Evolutionary conservation across 1,140 invertebrate species (phyloP).

Genomic region (Drosophila persimilis): DNA sequence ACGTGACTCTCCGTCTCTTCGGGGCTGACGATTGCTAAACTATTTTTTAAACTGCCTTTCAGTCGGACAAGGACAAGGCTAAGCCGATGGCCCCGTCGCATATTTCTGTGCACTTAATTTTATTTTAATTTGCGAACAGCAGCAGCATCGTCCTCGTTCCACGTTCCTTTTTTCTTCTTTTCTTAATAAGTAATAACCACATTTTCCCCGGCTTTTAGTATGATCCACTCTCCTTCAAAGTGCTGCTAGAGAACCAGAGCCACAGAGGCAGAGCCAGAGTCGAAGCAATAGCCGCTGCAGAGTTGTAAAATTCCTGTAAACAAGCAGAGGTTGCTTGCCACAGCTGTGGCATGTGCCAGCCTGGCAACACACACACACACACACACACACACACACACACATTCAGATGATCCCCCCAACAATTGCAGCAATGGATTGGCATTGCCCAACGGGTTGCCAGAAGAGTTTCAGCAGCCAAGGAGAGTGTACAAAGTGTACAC

Average conservation of each 20-base stretch:
- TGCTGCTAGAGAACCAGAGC: neutral
- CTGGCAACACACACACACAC: constrained; percentile 41
- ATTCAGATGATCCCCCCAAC: constrained; percentile 55
- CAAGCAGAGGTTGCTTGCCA: constrained; percentile 57
- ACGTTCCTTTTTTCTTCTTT: constrained; percentile 10
- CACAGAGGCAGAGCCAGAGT: constrained; percentile 27
- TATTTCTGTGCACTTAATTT: constrained; percentile 52
- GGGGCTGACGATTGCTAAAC: constrained; percentile 48
- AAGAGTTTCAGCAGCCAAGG: constrained; percentile 13
- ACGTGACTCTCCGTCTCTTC: constrained; percentile 52
- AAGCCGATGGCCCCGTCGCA: constrained; percentile 10
- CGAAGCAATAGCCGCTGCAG: constrained; percentile 45
- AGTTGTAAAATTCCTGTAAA: constrained; percentile 73
- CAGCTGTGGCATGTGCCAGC: constrained; percentile 67
- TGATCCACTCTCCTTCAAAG: constrained; percentile 8
- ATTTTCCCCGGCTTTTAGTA: constrained; percentile 20
- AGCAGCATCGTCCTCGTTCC: neutral
- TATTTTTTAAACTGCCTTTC: constrained; percentile 53
- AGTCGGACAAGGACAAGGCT: constrained; percentile 46
- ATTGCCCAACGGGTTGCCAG: constrained; percentile 34
- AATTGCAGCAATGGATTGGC: constrained; percentile 58
- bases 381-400: constrained; percentile 22
- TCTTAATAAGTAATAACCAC: constrained; percentile 57
- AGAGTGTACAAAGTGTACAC: too few species aligned
- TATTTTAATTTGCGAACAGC: constrained; percentile 54